phyloP scores from a whole-genome alignment of 2,888 invertebrate genomes.

The Pedicia rivosa region DNA sequence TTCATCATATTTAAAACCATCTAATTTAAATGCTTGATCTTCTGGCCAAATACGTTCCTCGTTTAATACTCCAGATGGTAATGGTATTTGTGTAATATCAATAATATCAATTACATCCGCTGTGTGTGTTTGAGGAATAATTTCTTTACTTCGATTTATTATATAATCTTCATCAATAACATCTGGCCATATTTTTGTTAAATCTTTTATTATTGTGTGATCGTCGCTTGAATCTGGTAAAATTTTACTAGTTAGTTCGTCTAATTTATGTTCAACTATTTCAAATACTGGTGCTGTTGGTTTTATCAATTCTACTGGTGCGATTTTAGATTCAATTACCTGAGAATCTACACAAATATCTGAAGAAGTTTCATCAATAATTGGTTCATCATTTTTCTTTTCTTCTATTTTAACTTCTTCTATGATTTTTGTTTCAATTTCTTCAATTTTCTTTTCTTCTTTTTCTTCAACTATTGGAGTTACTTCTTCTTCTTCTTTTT shows the following conservation, averaged over 20 bases:
- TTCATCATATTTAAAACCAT: background rate
- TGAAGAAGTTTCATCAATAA: background rate
- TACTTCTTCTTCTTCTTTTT: conserved; percentile 12
- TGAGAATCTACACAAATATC: conserved; percentile 15
- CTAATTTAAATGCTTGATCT: too few relatives aligned
- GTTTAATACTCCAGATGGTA: too few relatives aligned
- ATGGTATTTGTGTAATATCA: background rate
- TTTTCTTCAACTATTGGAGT: conserved; percentile 1
- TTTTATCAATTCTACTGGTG: conserved; percentile 29
- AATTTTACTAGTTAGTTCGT: background rate
- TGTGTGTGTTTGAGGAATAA: background rate
- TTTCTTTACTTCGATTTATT: conserved; percentile 6
- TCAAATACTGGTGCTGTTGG: conserved; percentile 25
- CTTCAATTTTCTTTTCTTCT: conserved; percentile 3
- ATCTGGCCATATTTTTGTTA: conserved; percentile 27
- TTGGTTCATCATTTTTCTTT: conserved; percentile 7
- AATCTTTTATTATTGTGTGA: conserved; percentile 19
- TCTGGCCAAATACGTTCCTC: too few relatives aligned
- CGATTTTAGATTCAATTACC: conserved; percentile 31
- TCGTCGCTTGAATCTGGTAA: conserved; percentile 1
- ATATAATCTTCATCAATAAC: conserved; percentile 6
- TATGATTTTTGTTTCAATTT: conserved; percentile 1
- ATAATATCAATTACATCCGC: background rate
- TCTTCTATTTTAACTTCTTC: conserved; percentile 4
- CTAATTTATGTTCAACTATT: conserved; percentile 14